These are phyloP conservation scores for Zaprionus camerounensis DNA, from an alignment of 1,140 invertebrate species.

Conservation along the genomic window DNA sequence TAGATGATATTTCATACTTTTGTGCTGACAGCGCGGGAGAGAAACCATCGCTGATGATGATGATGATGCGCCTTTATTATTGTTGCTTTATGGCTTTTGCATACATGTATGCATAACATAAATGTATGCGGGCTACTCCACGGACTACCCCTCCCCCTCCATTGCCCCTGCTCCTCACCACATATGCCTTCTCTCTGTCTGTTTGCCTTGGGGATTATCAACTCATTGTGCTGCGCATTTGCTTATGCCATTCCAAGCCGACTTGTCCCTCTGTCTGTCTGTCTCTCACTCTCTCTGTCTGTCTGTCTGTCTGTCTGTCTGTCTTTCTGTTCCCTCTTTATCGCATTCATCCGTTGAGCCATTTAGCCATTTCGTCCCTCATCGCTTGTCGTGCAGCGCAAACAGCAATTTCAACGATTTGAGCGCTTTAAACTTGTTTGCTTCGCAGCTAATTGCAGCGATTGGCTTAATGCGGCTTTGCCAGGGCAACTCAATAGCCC, in stretches of 20 bases:
- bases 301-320: background rate
- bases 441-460: slow-evolving; percentile 50
- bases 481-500: background rate
- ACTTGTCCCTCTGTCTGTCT: background rate
- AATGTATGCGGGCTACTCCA: slow-evolving; percentile 22
- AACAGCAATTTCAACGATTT: slow-evolving; percentile 32
- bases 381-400: slow-evolving; percentile 15
- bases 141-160: slow-evolving; percentile 6
- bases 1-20: slow-evolving; percentile 82
- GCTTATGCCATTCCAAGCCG: slow-evolving; percentile 16
- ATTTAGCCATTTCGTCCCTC: slow-evolving; percentile 52
- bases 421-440: slow-evolving; percentile 38
- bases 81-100: slow-evolving; percentile 79
- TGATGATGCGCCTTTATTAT: slow-evolving; percentile 82
- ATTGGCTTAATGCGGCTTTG: slow-evolving; percentile 42
- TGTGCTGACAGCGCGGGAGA: slow-evolving; percentile 65
- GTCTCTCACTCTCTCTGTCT: background rate
- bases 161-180: background rate
- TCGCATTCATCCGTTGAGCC: slow-evolving; percentile 30
- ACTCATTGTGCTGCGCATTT: slow-evolving; percentile 69
- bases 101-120: slow-evolving; percentile 59
- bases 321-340: slow-evolving; percentile 22
- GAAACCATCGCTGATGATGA: slow-evolving; percentile 48
- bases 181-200: slow-evolving; percentile 22
- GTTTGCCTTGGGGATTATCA: slow-evolving; percentile 77